A percentile compares a stretch with the other conserved stretches of the same genome.
Conservation (phyloP, 2,888 invertebrate genomes). For the Timema cristinae region DNA sequence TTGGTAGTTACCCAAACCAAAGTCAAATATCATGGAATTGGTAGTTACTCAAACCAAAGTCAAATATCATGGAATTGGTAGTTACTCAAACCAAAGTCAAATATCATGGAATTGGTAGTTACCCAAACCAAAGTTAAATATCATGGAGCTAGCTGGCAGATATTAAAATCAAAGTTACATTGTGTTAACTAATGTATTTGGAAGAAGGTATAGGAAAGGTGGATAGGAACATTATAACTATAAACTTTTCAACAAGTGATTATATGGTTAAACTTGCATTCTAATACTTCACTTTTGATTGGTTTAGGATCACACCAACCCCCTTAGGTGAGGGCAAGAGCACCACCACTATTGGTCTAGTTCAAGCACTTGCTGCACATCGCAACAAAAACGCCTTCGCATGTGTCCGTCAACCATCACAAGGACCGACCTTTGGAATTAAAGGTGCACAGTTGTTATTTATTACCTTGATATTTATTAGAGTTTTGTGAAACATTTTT, state of each 20-base stretch:
- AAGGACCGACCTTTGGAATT: constrained; percentile 98
- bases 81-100: no score
- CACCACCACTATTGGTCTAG: constrained; percentile 88
- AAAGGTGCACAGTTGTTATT: constrained; percentile 58
- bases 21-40: no score
- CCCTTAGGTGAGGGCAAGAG: constrained; percentile 99
- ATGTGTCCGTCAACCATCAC: constrained; percentile 94
- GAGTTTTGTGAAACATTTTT: no score
- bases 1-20: no score
- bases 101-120: no score
- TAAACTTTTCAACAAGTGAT: neutral
- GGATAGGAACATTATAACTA: neutral
- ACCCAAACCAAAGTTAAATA: no score
- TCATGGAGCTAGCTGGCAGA: no score
- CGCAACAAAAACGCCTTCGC: constrained; percentile 83
- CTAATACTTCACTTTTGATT: constrained; percentile 21
- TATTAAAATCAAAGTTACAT: neutral
- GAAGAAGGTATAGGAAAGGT: neutral
- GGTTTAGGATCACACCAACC: constrained; percentile 87
- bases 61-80: no score
- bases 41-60: no score
- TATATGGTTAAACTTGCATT: neutral
- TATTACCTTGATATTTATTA: neutral
- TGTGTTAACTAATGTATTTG: neutral
- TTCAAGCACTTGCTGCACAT: constrained; percentile 87